Base-by-base conservation (phyloP, 2,797 vertebrate species). In the Gouania willdenowi region DNA sequence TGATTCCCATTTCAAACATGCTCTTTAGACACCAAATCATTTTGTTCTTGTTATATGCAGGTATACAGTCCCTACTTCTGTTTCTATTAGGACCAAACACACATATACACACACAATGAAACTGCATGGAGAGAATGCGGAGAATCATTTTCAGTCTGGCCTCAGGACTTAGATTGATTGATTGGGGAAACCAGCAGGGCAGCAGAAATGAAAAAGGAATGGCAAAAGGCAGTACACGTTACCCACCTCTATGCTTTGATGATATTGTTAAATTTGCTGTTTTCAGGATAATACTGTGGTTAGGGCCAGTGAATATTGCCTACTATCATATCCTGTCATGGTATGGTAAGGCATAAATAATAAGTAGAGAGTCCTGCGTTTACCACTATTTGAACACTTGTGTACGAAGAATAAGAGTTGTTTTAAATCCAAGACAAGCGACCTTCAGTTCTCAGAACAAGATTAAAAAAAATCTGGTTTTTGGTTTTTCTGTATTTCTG, bases 121-220 rank as follows among this genome's bases (percentile, higher is more conserved):
- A 41, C 46, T 29, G 29, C 35, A 21, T 53, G 52, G 40, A 58
- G 43, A 32, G 50, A 79, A 62, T 41, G 62, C 64, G 51, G 26
- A 67, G 68, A 66, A 73, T 76, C 70, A 75, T 74, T 82, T 74
- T 52, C 35, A 16, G 62, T 66, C 61, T 71, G 58, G 65, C 70
- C 72, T 50, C 31, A 6, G 38, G 75, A 81, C 53, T 40, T 39
- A 41, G 57, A 74, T 74, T 77, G 74, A 82, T 78, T 78, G 75
- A 85, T 82, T 47, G 48, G 41, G 39, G 49, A 66, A 52, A 34
- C n/a, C 50, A 4, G 55, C 60, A 25, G 63, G 62, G 66, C 61
- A 54, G 51, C 42, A 51, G 54, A 56, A 74, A 77, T 68, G 66
- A 74, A 50, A 31, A 28, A 70, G 50, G 67, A 81, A 82, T 77